phyloP scores from a whole-genome alignment of 1,140 invertebrate species.

The Hycleus phaleratus region DNA sequence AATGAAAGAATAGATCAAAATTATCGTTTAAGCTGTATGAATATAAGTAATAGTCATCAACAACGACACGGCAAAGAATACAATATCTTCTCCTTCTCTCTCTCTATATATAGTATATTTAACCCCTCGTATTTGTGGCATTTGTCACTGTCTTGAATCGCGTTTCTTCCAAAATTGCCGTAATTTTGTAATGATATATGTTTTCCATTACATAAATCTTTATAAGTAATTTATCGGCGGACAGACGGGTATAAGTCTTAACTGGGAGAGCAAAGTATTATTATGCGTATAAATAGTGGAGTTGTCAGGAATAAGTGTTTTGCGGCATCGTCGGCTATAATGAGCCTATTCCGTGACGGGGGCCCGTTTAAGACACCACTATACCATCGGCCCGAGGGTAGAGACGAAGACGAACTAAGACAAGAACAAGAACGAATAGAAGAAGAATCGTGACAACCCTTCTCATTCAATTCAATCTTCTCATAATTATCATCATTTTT shows the following conservation, averaged over 20 bases:
- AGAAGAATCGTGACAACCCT: neutral
- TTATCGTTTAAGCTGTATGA: no score
- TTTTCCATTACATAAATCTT: slow-evolving; percentile 39
- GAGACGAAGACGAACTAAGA: no score
- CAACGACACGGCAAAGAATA: no score
- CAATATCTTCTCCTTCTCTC: no score
- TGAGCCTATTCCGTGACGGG: slow-evolving; percentile 11
- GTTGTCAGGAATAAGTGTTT: slow-evolving; percentile 49
- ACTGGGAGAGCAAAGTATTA: slow-evolving; percentile 45
- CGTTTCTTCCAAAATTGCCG: slow-evolving; percentile 32
- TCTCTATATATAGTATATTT: slow-evolving; percentile 18
- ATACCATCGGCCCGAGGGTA: neutral
- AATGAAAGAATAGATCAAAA: no score
- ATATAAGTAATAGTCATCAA: no score
- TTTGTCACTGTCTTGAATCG: slow-evolving; percentile 34
- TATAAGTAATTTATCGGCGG: slow-evolving; percentile 36
- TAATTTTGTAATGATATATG: slow-evolving; percentile 39
- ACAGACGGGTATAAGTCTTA: slow-evolving; percentile 47
- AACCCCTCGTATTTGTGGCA: slow-evolving; percentile 27
- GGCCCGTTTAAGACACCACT: neutral
- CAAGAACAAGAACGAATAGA: no score
- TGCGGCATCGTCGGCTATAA: slow-evolving; percentile 16
- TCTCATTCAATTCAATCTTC: neutral
- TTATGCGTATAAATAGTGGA: slow-evolving; percentile 54
- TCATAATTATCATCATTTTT: no score